phyloP scores from a whole-genome alignment of 2,888 invertebrate species.

The Drosophila fulvimacula region DNA sequence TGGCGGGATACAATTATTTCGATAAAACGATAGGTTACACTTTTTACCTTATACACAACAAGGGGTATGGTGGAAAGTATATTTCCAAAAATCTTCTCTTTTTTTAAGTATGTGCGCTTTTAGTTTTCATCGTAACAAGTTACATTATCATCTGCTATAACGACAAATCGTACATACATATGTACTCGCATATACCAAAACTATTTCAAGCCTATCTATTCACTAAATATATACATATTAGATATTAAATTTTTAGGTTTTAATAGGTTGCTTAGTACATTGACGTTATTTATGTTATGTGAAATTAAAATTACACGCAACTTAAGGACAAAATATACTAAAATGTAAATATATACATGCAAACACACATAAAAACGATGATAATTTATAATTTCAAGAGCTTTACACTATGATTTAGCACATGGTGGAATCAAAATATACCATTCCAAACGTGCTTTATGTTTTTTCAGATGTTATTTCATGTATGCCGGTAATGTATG shows the following conservation, averaged over 20 bases:
- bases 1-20: slow-evolving; percentile 21
- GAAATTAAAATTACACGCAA: slow-evolving; percentile 47
- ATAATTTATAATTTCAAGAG: slow-evolving; percentile 36
- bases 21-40: slow-evolving; percentile 7
- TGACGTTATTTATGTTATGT: slow-evolving; percentile 82
- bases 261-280: slow-evolving; percentile 62
- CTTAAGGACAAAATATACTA: slow-evolving; percentile 50
- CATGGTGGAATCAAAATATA: slow-evolving; percentile 48
- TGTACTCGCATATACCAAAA: slow-evolving; percentile 28
- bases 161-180: slow-evolving; percentile 40
- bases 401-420: slow-evolving; percentile 51
- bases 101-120: slow-evolving; percentile 27
- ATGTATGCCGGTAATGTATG: slow-evolving; percentile 58
- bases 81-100: slow-evolving; percentile 33
- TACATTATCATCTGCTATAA: slow-evolving; percentile 45
- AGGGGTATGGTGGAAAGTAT: slow-evolving; percentile 4
- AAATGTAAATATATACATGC: slow-evolving; percentile 57
- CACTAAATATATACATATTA: slow-evolving; percentile 54
- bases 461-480: slow-evolving; percentile 48
- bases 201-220: slow-evolving; percentile 40
- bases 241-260: slow-evolving; percentile 53
- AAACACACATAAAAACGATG: slow-evolving; percentile 35
- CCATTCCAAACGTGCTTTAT: slow-evolving; percentile 61
- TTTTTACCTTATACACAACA: slow-evolving; percentile 11
- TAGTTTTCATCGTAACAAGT: slow-evolving; percentile 28